Evolutionary conservation across 2,888 invertebrate genomes (phyloP).

Genomic region (Neocrepidodera transversa): DNA sequence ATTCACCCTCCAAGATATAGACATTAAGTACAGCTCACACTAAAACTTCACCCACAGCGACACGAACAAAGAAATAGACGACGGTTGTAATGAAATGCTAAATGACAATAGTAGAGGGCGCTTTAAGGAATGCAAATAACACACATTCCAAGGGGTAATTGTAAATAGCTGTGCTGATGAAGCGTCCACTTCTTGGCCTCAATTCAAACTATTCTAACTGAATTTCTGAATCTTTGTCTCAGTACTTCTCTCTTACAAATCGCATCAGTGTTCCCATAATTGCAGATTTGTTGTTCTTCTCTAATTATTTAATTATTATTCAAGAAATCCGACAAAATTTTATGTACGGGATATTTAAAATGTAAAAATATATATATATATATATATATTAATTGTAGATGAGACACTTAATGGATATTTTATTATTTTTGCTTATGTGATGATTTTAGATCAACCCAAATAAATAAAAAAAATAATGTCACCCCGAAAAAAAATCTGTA

Average conservation of each 20-base stretch:
- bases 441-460: no score
- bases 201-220: conserved; percentile 52
- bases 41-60: conserved; percentile 1
- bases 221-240: conserved; percentile 44
- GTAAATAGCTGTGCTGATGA: conserved; percentile 59
- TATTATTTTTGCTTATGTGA: no score
- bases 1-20: conserved; percentile 6
- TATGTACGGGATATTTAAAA: no score
- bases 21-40: conserved; percentile 10
- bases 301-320: no score
- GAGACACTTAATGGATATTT: no score
- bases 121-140: conserved; percentile 52
- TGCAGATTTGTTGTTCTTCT: background rate
- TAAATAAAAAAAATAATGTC: no score
- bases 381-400: no score
- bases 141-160: conserved; percentile 57
- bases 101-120: conserved; percentile 39
- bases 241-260: background rate
- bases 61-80: conserved; percentile 29
- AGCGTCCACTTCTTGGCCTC: conserved; percentile 56
- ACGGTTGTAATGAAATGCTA: conserved; percentile 34
- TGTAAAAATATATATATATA: no score
- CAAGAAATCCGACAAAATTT: no score
- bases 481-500: no score
- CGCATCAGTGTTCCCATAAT: background rate